Evolutionary conservation across 1,140 invertebrate species (phyloP).

Genomic region (Mylabris phalerata): DNA sequence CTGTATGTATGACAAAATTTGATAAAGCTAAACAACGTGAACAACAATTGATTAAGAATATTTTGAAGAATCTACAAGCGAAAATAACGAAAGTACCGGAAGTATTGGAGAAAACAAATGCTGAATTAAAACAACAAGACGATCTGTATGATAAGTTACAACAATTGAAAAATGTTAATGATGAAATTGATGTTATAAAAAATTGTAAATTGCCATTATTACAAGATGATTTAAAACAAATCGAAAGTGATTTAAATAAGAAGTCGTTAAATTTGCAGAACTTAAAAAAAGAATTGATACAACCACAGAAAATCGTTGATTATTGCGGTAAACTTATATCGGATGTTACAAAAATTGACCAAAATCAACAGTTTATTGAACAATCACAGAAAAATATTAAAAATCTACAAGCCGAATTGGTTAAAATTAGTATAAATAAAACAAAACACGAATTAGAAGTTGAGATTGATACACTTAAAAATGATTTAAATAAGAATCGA

Average conservation of each 20-base stretch:
- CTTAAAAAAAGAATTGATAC: slow-evolving; percentile 20
- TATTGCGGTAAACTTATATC: slow-evolving; percentile 24
- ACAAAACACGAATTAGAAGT: slow-evolving; percentile 45
- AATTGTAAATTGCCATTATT: slow-evolving; percentile 21
- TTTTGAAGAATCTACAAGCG: slow-evolving; percentile 42
- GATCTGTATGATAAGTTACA: slow-evolving; percentile 30
- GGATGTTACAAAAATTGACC: slow-evolving; percentile 33
- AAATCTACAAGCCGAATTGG: slow-evolving; percentile 40
- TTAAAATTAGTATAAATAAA: slow-evolving; percentile 42
- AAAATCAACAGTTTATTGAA: slow-evolving; percentile 30
- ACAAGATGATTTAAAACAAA: slow-evolving; percentile 17
- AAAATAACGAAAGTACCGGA: slow-evolving; percentile 47
- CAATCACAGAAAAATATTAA: slow-evolving; percentile 21
- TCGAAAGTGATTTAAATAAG: slow-evolving; percentile 19
- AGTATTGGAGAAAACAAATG: slow-evolving; percentile 35
- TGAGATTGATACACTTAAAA: slow-evolving; percentile 42
- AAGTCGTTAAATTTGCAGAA: slow-evolving; percentile 18
- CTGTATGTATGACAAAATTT: slow-evolving; percentile 30
- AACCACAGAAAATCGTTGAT: slow-evolving; percentile 26
- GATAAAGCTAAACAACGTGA: slow-evolving; percentile 27
- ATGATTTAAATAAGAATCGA: slow-evolving; percentile 30
- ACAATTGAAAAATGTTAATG: slow-evolving; percentile 32
- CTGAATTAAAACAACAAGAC: slow-evolving; percentile 35
- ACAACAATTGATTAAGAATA: slow-evolving; percentile 14
- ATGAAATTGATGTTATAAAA: slow-evolving; percentile 25